phyloP scores from a whole-genome alignment of 2,888 invertebrate genomes.

The Vesta saturnalis region DNA sequence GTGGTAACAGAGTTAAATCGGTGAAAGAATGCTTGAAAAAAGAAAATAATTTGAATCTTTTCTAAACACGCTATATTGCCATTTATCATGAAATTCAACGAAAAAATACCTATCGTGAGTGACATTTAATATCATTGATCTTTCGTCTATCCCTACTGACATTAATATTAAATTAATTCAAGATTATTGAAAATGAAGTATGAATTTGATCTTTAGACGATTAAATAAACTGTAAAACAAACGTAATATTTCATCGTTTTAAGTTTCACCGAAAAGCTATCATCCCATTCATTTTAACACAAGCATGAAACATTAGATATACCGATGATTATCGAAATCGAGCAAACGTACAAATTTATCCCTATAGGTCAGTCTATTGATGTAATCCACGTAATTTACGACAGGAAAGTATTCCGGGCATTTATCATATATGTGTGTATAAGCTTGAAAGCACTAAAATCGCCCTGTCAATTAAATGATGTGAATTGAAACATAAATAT shows the following conservation, averaged over 20 bases:
- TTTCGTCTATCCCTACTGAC: neutral
- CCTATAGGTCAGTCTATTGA: slow-evolving; percentile 5
- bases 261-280: slow-evolving; percentile 1
- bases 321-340: slow-evolving; percentile 13
- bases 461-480: neutral
- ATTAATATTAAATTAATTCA: neutral
- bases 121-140: slow-evolving; percentile 17
- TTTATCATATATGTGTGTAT: neutral
- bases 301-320: neutral
- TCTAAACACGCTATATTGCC: neutral
- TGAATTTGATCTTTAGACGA: neutral
- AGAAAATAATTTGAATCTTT: neutral
- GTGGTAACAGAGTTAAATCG: neutral
- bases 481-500: neutral
- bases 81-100: neutral
- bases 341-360: slow-evolving; percentile 12
- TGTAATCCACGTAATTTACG: slow-evolving; percentile 13
- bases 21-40: neutral
- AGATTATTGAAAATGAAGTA: neutral
- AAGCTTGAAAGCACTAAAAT: neutral
- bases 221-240: neutral
- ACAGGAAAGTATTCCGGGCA: slow-evolving; percentile 2
- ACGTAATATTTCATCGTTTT: neutral
- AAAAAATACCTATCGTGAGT: slow-evolving; percentile 19
- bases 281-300: slow-evolving; percentile 1